A percentile compares a stretch with the other conserved stretches of the same genome.
phyloP scores from a whole-genome alignment of 2,113 vertebrate species.

The Clarias magur region DNA sequence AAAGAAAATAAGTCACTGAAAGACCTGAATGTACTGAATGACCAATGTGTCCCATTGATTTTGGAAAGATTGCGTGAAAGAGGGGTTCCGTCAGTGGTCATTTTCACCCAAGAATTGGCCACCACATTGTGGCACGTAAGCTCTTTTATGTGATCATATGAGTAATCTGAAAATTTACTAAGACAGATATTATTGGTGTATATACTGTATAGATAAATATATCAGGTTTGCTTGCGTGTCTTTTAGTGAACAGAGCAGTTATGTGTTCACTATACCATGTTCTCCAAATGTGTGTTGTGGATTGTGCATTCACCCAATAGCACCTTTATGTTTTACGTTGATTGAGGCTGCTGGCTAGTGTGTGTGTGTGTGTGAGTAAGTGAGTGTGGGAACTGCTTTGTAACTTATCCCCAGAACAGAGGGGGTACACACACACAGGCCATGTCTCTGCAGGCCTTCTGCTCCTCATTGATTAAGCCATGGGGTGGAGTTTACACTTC shows the following conservation, averaged over 20 bases:
- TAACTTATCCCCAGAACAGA: conserved; percentile 38
- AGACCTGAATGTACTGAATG: no score
- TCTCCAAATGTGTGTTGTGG: background rate
- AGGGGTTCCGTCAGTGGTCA: no score
- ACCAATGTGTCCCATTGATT: no score
- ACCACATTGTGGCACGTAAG: background rate
- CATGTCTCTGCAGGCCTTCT: conserved; percentile 45
- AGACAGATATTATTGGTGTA: background rate
- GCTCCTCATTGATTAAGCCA: conserved; percentile 50
- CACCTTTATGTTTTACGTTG: background rate
- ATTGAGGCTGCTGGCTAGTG: conserved; percentile 38
- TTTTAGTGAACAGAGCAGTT: conserved; percentile 3
- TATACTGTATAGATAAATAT: background rate
- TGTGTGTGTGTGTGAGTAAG: conserved; percentile 43
- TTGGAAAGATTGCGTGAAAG: no score
- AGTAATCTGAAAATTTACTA: background rate
- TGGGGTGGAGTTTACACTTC: conserved; percentile 36
- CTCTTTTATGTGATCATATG: background rate
- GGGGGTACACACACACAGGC: conserved; percentile 28
- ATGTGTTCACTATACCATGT: background rate
- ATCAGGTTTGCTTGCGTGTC: background rate
- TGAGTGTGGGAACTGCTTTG: conserved; percentile 51
- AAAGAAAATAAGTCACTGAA: no score
- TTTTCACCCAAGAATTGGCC: no score
- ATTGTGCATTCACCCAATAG: conserved; percentile 5